Evolutionary conservation across 1,140 invertebrate genomes (phyloP), one percentile per base, ranked within the genome.

Genomic region (Luehdorfia chinensis): DNA sequence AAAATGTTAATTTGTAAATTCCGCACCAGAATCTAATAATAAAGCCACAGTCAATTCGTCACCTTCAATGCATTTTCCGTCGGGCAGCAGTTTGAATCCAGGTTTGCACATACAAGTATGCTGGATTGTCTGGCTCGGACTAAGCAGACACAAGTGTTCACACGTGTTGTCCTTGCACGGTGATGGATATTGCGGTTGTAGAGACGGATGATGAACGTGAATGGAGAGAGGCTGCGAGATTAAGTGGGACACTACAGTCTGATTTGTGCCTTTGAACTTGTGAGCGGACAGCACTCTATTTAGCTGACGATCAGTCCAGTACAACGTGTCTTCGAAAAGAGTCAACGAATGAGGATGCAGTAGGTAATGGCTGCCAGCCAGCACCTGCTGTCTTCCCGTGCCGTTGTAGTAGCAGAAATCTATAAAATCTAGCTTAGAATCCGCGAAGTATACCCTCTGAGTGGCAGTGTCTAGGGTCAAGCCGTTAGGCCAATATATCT

Each of bases 401-500:
- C 98, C 98, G 69, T 99, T 96, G 81, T 99, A 99, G 62, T 98
- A 94, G 69, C 97, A 98, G 70, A 97, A 99, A 75, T 99, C 98
- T 33, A 99, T 99, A 58, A 97, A 99, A 73, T 99, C 98, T 7
- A 99, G 79, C 73, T 99, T 98, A 0, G 96, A 97, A 84, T 99
- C 98, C 4, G 97, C 97, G 80, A 99, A 99, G 75, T 99, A 99
- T 0, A 99, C 92, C 23, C 97, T 87, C 72, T 96, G 94, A 1
- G 93, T 98, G 0, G 97, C 94, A 4, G 96, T 95, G 72, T 99
- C 98, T 8, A 99, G 79, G 0, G 98, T 96, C 0, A 99, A 80
- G 2, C 97, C 97, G 73, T 99, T 99, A 0, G 98, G 98, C 97
- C 97, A 99, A 83, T 97, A 99, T 13, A 99, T 97, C 72, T 99